These are phyloP conservation scores for Anarhynchus alexandrinus DNA, from an alignment of 2,113 vertebrate species.

Conservation along the genomic window DNA sequence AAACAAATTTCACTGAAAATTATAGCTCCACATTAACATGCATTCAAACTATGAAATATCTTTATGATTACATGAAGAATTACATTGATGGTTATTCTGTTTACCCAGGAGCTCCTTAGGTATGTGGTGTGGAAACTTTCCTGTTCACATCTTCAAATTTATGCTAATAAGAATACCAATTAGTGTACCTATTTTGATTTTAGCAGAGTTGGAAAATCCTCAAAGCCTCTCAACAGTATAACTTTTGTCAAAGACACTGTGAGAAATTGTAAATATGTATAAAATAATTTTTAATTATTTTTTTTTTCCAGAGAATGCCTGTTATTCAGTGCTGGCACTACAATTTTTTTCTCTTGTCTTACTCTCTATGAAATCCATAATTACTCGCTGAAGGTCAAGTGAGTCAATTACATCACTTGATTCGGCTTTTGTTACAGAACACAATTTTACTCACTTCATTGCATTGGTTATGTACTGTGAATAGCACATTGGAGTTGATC, in stretches of 20 bases:
- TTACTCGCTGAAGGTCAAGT: neutral
- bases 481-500: neutral
- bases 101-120: neutral
- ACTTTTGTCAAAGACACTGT: neutral
- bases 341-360: neutral
- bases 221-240: neutral
- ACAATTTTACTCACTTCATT: neutral
- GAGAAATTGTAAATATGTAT: neutral
- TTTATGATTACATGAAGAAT: neutral
- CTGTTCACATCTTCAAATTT: neutral
- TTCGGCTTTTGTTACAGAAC: neutral
- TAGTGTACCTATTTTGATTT: neutral
- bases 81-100: neutral
- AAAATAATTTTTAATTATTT: neutral
- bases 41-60: neutral
- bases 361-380: neutral
- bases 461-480: neutral
- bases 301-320: neutral
- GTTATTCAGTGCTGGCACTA: neutral
- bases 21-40: neutral
- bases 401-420: neutral
- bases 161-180: neutral
- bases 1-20: neutral
- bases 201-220: neutral
- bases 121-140: neutral